These are phyloP conservation scores for Tenthredo scrophulariae DNA, from an alignment of 2,888 invertebrate genomes.

Conservation along the genomic window DNA sequence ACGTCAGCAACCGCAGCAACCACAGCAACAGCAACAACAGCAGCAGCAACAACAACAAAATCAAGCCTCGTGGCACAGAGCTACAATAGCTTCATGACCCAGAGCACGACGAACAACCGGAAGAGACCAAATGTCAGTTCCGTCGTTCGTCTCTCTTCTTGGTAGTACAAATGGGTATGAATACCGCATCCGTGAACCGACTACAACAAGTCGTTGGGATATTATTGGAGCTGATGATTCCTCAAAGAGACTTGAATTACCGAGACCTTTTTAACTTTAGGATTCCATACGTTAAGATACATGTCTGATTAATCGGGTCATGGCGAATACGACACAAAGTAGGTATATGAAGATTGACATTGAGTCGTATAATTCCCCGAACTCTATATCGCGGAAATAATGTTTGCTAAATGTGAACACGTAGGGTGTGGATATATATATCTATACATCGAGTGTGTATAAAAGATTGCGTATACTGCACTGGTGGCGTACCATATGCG, in stretches of 20 bases:
- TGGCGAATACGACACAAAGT: neutral
- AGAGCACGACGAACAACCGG: constrained; percentile 62
- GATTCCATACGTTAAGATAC: neutral
- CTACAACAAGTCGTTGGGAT: neutral
- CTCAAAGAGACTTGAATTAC: constrained; percentile 6
- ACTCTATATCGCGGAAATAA: neutral
- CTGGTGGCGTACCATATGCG: neutral
- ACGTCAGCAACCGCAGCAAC: constrained; percentile 64
- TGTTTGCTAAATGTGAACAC: neutral
- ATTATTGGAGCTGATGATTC: neutral
- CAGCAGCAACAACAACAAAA: constrained; percentile 64
- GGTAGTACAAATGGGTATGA: constrained; percentile 9
- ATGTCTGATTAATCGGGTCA: constrained; percentile 1
- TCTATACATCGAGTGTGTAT: neutral
- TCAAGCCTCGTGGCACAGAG: constrained; percentile 74
- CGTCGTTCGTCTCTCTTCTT: constrained; percentile 26
- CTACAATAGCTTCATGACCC: constrained; percentile 75
- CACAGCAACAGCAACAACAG: constrained; percentile 66
- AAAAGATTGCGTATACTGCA: neutral
- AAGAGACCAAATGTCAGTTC: constrained; percentile 42
- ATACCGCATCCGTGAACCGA: constrained; percentile 4
- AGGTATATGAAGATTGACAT: neutral
- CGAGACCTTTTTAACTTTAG: constrained; percentile 23
- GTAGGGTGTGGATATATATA: neutral
- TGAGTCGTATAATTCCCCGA: neutral